Evolutionary conservation across 2,113 vertebrate species (phyloP), one percentile per base, ranked within the genome.

Genomic region (Xyliphius kryptos): DNA sequence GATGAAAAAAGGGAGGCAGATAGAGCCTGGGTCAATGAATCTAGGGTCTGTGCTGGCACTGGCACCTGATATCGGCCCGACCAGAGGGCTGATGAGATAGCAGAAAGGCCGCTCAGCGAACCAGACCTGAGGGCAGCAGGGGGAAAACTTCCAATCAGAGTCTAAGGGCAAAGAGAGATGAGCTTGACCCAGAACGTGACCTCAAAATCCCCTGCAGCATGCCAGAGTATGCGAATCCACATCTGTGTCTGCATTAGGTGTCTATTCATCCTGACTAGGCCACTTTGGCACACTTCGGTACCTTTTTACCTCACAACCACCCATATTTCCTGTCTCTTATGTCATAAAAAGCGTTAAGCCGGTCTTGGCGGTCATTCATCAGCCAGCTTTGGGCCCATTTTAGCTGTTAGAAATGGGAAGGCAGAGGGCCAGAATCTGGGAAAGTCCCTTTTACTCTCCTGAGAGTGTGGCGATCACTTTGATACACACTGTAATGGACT

Each of bases 401-500:
- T 32, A 63, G 40, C 50, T 54, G 49, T 32, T 54, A 53, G 16
- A 51, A 62, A 40, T 44, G 2, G 21, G 51, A 47, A 6, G 10
- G 37, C 11, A 5, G 11, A 38, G 49, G 14, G 40, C 47, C 21
- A 36, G 56, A 53, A 56, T 47, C 65, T 60, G 65, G 65, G 65
- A 67, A 67, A 67, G 65, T 67, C 56, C 65, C 65, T 60, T 48
- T 52, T 16, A 41, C 21, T 40, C 64, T 67, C 48, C 20, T 53
- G 56, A 60, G 56, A 46, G 56, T 60, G 65, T 67, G 56, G 48
- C 32, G 48, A 67, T 67, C 48, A 3, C 65, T 67, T 67, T 67
- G 65, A 67, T 67, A 67, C 65, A 60, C 65, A 52, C 65, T 59
- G 56, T 67, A 67, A 67, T 67, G 56, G 50, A 56, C 38, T 53